Percentiles rank a stretch among this genome's conserved stretches.
phyloP scores from a whole-genome alignment of 1,140 invertebrate species.

The Thaumatotibia leucotreta region DNA sequence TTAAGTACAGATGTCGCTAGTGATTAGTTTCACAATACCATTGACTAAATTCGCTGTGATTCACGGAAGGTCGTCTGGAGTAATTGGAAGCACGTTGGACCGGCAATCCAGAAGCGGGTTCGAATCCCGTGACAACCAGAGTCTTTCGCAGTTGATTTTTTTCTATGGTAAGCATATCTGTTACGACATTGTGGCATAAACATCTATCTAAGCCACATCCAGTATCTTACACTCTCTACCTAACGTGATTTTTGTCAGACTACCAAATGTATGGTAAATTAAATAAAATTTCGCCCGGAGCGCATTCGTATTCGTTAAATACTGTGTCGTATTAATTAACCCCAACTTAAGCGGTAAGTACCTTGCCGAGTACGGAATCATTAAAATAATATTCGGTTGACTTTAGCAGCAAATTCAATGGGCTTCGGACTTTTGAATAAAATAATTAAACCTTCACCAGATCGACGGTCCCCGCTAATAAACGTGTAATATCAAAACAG shows the following conservation, averaged over 20 bases:
- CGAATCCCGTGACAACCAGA: too few species aligned
- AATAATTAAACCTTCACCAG: not conserved
- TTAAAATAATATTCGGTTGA: conserved; percentile 17
- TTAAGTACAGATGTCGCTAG: too few species aligned
- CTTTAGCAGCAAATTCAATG: not conserved
- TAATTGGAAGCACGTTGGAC: too few species aligned
- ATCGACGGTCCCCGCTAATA: too few species aligned
- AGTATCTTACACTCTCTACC: conserved; percentile 21
- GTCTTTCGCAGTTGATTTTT: too few species aligned
- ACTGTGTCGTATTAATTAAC: conserved; percentile 49
- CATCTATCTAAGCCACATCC: conserved; percentile 10
- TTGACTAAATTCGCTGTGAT: too few species aligned
- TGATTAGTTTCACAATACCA: too few species aligned
- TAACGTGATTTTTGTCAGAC: conserved; percentile 50
- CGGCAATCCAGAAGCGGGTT: too few species aligned
- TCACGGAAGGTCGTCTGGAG: too few species aligned
- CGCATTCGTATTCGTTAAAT: conserved; percentile 1
- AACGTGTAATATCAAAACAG: too few species aligned
- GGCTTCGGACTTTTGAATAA: not conserved
- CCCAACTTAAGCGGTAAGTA: conserved; percentile 16
- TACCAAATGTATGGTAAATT: conserved; percentile 55
- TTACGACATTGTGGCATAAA: too few species aligned
- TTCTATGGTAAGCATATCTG: too few species aligned
- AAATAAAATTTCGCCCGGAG: conserved; percentile 45
- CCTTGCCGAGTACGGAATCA: conserved; percentile 18